A percentile compares a stretch with the other conserved stretches of the same genome.
These are phyloP conservation scores for Panagrolaimus sp. DNA, from an alignment of 1,140 invertebrate species.

Conservation along the genomic window DNA sequence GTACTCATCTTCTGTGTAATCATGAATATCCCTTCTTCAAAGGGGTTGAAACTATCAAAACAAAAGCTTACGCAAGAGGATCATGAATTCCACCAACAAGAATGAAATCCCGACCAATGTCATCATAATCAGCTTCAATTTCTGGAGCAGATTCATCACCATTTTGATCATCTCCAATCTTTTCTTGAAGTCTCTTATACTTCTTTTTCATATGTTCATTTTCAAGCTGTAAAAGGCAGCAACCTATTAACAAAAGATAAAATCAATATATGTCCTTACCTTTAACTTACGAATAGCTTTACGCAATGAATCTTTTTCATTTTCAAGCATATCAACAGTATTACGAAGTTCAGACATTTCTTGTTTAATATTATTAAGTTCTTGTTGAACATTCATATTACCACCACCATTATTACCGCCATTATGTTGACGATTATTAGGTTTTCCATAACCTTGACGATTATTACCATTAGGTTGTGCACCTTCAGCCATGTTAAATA, in stretches of 20 bases:
- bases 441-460: too few relatives aligned
- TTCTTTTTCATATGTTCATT: slow-evolving; percentile 43
- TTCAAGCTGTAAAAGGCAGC: too few relatives aligned
- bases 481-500: too few relatives aligned
- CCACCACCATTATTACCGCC: background rate
- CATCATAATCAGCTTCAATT: slow-evolving; percentile 47
- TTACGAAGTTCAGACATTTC: slow-evolving; percentile 37
- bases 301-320: slow-evolving; percentile 46
- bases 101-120: slow-evolving; percentile 45
- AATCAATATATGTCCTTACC: too few relatives aligned
- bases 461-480: too few relatives aligned
- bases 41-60: too few relatives aligned
- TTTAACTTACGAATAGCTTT: slow-evolving; percentile 54
- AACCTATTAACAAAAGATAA: too few relatives aligned
- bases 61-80: slow-evolving; percentile 12
- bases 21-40: background rate
- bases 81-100: slow-evolving; percentile 48
- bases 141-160: slow-evolving; percentile 25
- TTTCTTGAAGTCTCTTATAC: slow-evolving; percentile 40
- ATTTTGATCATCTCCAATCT: slow-evolving; percentile 26
- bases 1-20: too few relatives aligned
- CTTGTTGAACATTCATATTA: slow-evolving; percentile 8
- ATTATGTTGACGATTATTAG: background rate
- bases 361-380: slow-evolving; percentile 40
- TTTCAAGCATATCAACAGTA: slow-evolving; percentile 41